These are phyloP conservation scores for Cacatua alba DNA, from an alignment of 2,113 vertebrate species.

Conservation along the genomic window DNA sequence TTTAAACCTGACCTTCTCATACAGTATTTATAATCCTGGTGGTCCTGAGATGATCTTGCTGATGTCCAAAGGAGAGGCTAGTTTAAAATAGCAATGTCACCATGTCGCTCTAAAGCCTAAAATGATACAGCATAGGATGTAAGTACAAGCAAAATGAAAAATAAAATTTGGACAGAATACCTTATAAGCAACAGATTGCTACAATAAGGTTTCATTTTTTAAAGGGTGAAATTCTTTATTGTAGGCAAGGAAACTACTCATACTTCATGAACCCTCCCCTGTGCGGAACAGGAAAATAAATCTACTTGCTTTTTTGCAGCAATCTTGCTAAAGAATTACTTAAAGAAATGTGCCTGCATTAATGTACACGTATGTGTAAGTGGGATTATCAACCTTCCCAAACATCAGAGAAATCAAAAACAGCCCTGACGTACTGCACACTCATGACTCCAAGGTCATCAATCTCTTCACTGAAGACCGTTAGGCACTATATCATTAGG, in stretches of 20 bases:
- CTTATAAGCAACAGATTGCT: neutral
- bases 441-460: slow-evolving; percentile 23
- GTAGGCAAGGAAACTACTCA: neutral
- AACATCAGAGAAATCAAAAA: neutral
- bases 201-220: neutral
- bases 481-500: slow-evolving; percentile 13
- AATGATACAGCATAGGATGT: neutral
- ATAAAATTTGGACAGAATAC: neutral
- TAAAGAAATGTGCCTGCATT: neutral
- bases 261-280: neutral
- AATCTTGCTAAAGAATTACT: neutral
- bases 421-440: neutral
- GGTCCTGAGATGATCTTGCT: slow-evolving; percentile 61
- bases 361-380: neutral
- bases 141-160: neutral
- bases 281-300: neutral
- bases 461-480: neutral
- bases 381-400: neutral
- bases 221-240: neutral
- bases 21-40: slow-evolving; percentile 75
- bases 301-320: neutral
- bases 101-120: slow-evolving; percentile 16
- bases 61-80: slow-evolving; percentile 47
- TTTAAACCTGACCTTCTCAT: slow-evolving; percentile 78
- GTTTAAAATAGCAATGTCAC: slow-evolving; percentile 74